Conservation (phyloP, 2,888 invertebrate species). For the Uropetala carovei region DNA sequence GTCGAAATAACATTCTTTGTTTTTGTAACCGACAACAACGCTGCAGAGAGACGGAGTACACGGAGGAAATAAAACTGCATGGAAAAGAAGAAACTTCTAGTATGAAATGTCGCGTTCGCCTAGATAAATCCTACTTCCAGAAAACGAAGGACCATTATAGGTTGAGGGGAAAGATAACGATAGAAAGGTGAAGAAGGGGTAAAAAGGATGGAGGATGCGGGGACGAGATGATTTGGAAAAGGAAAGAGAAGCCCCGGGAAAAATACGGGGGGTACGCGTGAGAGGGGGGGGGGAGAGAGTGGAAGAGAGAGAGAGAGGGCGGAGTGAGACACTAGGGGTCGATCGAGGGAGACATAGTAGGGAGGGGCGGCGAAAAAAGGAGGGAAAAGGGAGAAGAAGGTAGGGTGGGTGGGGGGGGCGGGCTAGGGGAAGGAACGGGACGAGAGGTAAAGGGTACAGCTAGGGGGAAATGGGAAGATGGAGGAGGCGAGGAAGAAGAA, state of each 20-base stretch:
- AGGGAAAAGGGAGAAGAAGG: not conserved
- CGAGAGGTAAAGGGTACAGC: not conserved
- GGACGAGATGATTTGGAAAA: not conserved
- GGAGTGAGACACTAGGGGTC: conserved; percentile 41
- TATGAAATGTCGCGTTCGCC: not conserved
- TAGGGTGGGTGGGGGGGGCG: not conserved
- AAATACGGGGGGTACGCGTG: not conserved
- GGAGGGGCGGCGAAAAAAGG: not conserved
- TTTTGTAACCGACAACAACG: too few species aligned
- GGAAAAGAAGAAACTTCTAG: not conserved
- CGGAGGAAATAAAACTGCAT: not conserved
- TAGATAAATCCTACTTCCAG: not conserved
- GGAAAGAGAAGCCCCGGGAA: conserved; percentile 25
- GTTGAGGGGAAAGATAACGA: not conserved
- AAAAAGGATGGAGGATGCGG: not conserved
- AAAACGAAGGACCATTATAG: not conserved
- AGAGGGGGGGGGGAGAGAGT: too few species aligned
- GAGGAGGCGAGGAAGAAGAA: conserved; percentile 9
- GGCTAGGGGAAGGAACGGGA: not conserved
- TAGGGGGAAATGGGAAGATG: too few species aligned
- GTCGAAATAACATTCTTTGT: too few species aligned
- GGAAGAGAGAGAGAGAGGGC: not conserved
- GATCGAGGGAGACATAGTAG: conserved; percentile 7
- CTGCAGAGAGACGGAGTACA: not conserved
- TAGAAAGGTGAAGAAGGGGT: conserved; percentile 11